A percentile compares a stretch with the other conserved stretches of the same genome.
Evolutionary conservation across 2,888 invertebrate species (phyloP).

Genomic region (Polyommatus iphigenia): DNA sequence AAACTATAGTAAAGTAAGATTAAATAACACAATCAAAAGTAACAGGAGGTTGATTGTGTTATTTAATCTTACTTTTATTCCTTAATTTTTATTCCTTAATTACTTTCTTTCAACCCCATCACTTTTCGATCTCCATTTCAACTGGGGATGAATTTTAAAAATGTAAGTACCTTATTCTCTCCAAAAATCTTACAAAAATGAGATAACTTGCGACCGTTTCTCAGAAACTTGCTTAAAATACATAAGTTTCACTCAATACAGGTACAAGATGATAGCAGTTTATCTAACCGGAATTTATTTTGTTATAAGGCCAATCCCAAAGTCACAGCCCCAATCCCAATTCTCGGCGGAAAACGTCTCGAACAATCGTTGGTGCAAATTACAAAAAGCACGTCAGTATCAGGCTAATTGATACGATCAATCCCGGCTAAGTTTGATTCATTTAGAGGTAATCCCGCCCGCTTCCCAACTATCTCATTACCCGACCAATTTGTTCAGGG

Average conservation of each 20-base stretch:
- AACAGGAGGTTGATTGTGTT: too few relatives aligned
- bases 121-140: too few relatives aligned
- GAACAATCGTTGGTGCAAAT: slow-evolving; percentile 9
- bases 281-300: background rate
- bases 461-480: slow-evolving; percentile 69
- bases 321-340: background rate
- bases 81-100: too few relatives aligned
- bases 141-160: too few relatives aligned
- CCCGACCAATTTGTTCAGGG: slow-evolving; percentile 70
- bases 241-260: background rate
- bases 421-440: slow-evolving; percentile 57
- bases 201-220: background rate
- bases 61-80: too few relatives aligned
- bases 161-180: too few relatives aligned
- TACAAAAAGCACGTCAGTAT: slow-evolving; percentile 38
- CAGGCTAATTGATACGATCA: slow-evolving; percentile 56
- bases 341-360: background rate
- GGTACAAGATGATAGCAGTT: background rate
- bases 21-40: too few relatives aligned
- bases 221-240: background rate
- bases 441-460: slow-evolving; percentile 63
- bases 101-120: too few relatives aligned
- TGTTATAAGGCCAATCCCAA: background rate
- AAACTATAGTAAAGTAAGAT: too few relatives aligned
- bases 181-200: too few relatives aligned